Evolutionary conservation across 2,797 vertebrate genomes (phyloP).

Genomic region (Lophura swinhoii): DNA sequence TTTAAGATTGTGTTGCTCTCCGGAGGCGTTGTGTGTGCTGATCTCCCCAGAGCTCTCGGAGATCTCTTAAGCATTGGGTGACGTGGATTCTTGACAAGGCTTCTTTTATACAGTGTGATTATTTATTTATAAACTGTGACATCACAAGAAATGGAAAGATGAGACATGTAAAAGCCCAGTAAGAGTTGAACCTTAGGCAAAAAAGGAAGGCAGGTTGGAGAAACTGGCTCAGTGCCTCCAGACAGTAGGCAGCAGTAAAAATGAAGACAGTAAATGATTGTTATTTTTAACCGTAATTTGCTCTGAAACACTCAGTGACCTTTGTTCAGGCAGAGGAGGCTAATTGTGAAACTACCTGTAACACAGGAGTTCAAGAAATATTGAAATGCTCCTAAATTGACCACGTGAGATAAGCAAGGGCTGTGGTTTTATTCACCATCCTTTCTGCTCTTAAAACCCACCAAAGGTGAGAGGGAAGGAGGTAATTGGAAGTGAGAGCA

Average conservation of each 20-base stretch:
- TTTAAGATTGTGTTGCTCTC: neutral
- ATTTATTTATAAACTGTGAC: neutral
- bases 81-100: neutral
- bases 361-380: rapidly evolving
- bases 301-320: neutral
- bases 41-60: neutral
- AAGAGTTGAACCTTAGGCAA: neutral
- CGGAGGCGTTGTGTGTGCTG: neutral
- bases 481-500: too few species aligned
- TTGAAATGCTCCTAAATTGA: neutral
- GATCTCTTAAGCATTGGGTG: neutral
- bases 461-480: neutral
- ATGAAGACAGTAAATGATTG: neutral
- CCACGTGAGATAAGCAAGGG: neutral
- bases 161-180: neutral
- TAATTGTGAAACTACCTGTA: neutral
- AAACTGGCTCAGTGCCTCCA: neutral
- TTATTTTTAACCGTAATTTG: neutral
- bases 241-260: neutral
- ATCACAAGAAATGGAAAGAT: neutral
- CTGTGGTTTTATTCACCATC: neutral
- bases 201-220: neutral
- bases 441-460: neutral
- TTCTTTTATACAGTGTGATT: neutral
- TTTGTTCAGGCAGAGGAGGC: neutral